Percentiles rank a stretch among this genome's conserved stretches.
Conservation (phyloP, 92 coral and sea anemone species). For the Palythoa caribaeorum region DNA sequence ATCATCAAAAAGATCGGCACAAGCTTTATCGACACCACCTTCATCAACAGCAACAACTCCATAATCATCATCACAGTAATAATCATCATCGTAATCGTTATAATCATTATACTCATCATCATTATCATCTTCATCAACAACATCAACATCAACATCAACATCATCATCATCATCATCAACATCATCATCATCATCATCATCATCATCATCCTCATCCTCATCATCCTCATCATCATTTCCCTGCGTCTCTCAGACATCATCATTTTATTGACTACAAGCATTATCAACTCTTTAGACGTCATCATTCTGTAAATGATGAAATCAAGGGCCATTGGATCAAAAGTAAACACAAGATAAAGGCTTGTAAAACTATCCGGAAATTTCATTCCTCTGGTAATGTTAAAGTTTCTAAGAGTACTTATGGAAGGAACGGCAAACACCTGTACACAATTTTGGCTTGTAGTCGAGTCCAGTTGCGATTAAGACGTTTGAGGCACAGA, state of each 20-base stretch:
- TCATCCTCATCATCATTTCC: background rate
- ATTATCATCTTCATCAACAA: background rate
- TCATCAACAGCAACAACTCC: background rate
- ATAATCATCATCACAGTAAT: background rate
- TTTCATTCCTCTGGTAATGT: conserved; percentile 86
- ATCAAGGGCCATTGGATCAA: conserved; percentile 83
- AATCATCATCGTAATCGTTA: background rate
- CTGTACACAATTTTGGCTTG: conserved; percentile 82
- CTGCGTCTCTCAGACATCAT: conserved; percentile 39
- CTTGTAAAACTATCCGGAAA: conserved; percentile 72
- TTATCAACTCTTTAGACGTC: conserved; percentile 68
- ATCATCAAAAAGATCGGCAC: background rate
- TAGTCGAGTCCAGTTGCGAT: conserved; percentile 69
- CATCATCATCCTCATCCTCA: conserved; percentile 6
- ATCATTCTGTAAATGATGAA: conserved; percentile 81
- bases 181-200: background rate
- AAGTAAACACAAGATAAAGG: conserved; percentile 69
- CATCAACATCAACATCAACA: background rate
- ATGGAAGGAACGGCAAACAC: conserved; percentile 41
- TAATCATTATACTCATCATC: background rate
- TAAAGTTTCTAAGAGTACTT: conserved; percentile 55
- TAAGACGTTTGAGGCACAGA: conserved; percentile 41
- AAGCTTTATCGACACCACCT: background rate
- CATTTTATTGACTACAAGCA: conserved; percentile 72
- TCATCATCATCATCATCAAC: background rate